Evolutionary conservation across 2,888 invertebrate genomes (phyloP), one percentile per base, ranked within the genome.

Genomic region (Temnothorax ravouxi): DNA sequence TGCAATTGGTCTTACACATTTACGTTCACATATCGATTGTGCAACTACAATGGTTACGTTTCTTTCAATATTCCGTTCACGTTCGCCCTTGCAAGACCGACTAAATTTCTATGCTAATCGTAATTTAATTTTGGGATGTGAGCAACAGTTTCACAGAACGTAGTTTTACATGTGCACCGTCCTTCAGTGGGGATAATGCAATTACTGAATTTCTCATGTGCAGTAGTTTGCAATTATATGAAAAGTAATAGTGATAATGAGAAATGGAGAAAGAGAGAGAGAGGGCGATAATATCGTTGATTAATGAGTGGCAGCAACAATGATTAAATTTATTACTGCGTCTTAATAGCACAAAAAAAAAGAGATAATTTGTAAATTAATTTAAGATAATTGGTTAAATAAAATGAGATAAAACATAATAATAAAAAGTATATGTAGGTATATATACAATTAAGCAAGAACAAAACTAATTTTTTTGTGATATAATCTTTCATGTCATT

Each of bases 81-180:
- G 38, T 18, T 71, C 61, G 64, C 21, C 64, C 61, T 79, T 67
- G 52, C 34, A 38, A 34, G 29, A 72, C 21, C 11, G 25, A 11
- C 64, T 38, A 44, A 85, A 82, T 87, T 75, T 75, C 54, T 44
- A 84, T 56, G 44, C 44, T 50, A 56, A 76, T 84, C 44, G 72
- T 52, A 67, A 84, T 83, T 83, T 38, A 59, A 41, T 82, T 83
- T 72, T 79, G 34, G 8, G 25, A 52, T 8, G n/a, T 29, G 15
- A 64, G 52, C 61, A 64, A 15, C 47, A 80, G 61, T 69, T 64
- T 21, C 38, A 38, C 15, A 56, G 38, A 74, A 64, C 18, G 6
- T 9, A 76, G 29, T 52, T 76, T 15, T 18, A 18, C 18, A 38
- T 34, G 50, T 74, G 25, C 11, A 5, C 1, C 6, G 2, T 9